Conservation (phyloP, 2,113 vertebrate species). For the Malurus melanocephalus region DNA sequence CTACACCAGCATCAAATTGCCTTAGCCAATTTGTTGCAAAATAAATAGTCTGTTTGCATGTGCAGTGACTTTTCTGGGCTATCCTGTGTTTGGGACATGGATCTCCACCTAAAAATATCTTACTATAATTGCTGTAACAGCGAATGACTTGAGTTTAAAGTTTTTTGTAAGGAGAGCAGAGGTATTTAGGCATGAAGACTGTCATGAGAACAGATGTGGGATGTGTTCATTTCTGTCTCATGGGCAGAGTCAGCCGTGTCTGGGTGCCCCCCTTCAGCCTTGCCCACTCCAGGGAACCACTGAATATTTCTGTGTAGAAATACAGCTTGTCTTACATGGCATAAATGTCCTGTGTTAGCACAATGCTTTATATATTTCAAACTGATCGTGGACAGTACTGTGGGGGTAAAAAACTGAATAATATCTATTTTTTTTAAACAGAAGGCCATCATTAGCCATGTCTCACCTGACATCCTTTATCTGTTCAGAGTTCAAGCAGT, state of each 20-base stretch:
- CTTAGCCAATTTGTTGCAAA: neutral
- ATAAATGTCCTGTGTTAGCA: conserved; percentile 42
- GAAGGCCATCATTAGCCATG: conserved; percentile 92
- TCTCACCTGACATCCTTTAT: conserved; percentile 92
- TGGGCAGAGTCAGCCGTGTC: neutral
- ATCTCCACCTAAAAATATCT: neutral
- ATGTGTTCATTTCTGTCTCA: neutral
- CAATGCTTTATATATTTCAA: conserved; percentile 54
- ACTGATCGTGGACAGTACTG: conserved; percentile 55
- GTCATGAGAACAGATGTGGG: neutral
- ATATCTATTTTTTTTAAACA: conserved; percentile 78
- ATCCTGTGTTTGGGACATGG: neutral
- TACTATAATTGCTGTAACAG: neutral
- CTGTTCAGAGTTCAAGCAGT: conserved; percentile 94
- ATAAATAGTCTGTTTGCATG: neutral
- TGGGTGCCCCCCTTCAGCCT: neutral
- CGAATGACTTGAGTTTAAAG: neutral
- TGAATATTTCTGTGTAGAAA: neutral
- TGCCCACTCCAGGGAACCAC: neutral
- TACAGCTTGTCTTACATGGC: neutral
- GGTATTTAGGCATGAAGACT: neutral
- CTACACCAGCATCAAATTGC: neutral
- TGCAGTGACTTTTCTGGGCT: neutral
- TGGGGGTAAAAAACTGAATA: conserved; percentile 72
- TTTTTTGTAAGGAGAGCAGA: neutral